Percentiles rank a stretch among this genome's conserved stretches.
These are phyloP conservation scores for Indri indri DNA, from an alignment of 2,113 vertebrate species.

Conservation along the genomic window DNA sequence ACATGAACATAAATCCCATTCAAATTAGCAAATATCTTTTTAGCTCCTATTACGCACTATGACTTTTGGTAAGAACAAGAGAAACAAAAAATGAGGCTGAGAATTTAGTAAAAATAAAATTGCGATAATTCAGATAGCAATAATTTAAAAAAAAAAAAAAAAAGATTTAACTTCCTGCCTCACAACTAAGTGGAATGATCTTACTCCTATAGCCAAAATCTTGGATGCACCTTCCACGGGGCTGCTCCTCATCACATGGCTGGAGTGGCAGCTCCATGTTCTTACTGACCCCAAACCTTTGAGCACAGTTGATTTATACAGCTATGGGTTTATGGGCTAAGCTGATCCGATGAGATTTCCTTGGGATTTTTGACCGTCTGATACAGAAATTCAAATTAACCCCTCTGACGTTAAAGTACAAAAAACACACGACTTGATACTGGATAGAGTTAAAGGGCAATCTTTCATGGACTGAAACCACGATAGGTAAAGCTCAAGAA, in stretches of 20 bases:
- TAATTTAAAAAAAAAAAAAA: background rate
- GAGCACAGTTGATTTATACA: background rate
- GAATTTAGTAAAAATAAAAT: background rate
- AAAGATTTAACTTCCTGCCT: background rate
- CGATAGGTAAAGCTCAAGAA: background rate
- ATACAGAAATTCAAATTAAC: background rate
- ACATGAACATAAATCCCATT: slow-evolving; percentile 17
- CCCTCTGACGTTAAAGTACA: background rate
- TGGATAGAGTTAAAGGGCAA: background rate
- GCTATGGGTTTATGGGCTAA: background rate
- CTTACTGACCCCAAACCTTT: background rate
- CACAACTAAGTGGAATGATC: background rate
- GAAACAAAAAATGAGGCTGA: background rate
- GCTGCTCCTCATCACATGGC: background rate
- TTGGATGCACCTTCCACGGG: background rate
- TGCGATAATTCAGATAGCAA: background rate
- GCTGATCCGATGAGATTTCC: background rate
- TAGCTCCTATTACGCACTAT: background rate
- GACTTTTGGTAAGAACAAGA: background rate
- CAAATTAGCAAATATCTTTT: background rate
- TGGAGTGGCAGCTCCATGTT: background rate
- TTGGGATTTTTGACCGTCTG: background rate
- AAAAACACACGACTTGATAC: background rate
- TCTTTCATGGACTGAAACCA: background rate
- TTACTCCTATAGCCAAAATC: background rate